A percentile compares a stretch with the other conserved stretches of the same genome.
Evolutionary conservation across 1,140 invertebrate species (phyloP).

Genomic region (Magallana angulata): DNA sequence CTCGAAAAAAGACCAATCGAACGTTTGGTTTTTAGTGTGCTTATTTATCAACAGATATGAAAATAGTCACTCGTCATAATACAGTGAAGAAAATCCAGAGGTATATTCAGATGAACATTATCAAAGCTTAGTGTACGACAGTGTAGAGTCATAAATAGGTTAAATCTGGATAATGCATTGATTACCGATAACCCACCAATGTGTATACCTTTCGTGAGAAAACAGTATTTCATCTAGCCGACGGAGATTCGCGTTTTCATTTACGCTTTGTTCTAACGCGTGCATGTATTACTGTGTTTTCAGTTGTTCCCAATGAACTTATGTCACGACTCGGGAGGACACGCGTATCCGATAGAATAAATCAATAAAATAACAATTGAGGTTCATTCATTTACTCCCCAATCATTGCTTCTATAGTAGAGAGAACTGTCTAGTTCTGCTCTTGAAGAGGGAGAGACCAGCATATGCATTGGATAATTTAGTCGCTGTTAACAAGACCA

Average conservation of each 20-base stretch:
- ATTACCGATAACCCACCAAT: too few species aligned
- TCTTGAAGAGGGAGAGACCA: not conserved
- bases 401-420: not conserved
- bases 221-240: not conserved
- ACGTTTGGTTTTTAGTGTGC: too few species aligned
- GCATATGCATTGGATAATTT: not conserved
- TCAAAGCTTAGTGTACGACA: too few species aligned
- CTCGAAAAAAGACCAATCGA: too few species aligned
- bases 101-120: too few species aligned
- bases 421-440: not conserved
- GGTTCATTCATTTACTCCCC: slow-evolving; percentile 7
- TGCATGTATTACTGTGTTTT: slow-evolving; percentile 4
- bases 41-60: too few species aligned
- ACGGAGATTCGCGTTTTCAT: too few species aligned
- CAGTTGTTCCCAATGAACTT: not conserved
- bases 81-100: too few species aligned
- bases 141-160: too few species aligned
- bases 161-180: too few species aligned
- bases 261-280: not conserved
- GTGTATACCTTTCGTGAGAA: not conserved
- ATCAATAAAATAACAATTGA: slow-evolving; percentile 11
- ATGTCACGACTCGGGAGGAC: not conserved
- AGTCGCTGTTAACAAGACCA: not conserved
- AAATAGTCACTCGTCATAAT: too few species aligned
- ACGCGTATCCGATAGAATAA: slow-evolving; percentile 18